A percentile compares a stretch with the other conserved stretches of the same genome.
Conservation (phyloP, 2,797 vertebrate species). For the Sparidentex hasta region DNA sequence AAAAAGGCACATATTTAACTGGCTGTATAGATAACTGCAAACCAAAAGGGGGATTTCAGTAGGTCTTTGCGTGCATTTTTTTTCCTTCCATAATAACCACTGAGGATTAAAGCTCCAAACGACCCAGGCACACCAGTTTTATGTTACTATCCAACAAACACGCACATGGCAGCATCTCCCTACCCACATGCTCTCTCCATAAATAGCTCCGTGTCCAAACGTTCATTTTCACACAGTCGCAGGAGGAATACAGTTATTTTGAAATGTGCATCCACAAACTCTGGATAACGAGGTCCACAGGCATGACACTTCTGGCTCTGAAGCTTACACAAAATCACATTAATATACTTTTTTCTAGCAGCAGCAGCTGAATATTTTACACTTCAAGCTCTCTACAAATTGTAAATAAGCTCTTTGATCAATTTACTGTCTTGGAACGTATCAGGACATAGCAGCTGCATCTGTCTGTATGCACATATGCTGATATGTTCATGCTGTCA, state of each 20-base stretch:
- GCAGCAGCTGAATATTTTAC: conserved; percentile 16
- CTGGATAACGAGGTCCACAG: conserved; percentile 36
- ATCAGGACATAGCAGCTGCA: background rate
- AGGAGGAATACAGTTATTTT: conserved; percentile 44
- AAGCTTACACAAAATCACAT: conserved; percentile 22
- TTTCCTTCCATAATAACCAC: too few species aligned
- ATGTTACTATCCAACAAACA: conserved; percentile 44
- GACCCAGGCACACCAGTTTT: conserved; percentile 29
- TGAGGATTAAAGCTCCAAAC: too few species aligned
- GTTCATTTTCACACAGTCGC: conserved; percentile 56
- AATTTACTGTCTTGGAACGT: background rate
- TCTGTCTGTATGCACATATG: background rate
- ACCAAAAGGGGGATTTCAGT: conserved; percentile 22
- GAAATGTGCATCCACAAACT: conserved; percentile 42
- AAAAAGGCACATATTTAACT: conserved; percentile 23
- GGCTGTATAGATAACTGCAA: conserved; percentile 13
- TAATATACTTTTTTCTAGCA: conserved; percentile 26
- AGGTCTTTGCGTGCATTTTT: too few species aligned
- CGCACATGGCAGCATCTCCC: conserved; percentile 53
- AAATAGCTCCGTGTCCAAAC: conserved; percentile 71
- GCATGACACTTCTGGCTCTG: conserved; percentile 23
- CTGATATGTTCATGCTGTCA: background rate
- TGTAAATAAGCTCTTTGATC: conserved; percentile 8
- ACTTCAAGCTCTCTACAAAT: background rate
- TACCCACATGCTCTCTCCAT: conserved; percentile 55